A percentile compares a stretch with the other conserved stretches of the same genome.
These are phyloP conservation scores for Ictalurus furcatus DNA, from an alignment of 2,113 vertebrate species.

Conservation along the genomic window DNA sequence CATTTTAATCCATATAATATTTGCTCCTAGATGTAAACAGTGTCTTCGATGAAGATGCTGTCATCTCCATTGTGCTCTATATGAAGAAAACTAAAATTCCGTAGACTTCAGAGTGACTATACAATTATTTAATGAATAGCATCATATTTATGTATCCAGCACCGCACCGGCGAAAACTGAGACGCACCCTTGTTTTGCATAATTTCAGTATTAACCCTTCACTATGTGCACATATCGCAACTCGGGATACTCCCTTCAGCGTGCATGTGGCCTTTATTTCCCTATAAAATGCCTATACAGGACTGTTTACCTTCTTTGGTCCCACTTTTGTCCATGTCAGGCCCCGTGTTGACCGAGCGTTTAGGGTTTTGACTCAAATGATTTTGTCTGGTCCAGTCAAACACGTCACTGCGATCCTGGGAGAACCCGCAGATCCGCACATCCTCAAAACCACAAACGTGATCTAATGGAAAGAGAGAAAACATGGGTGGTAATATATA, in stretches of 20 bases:
- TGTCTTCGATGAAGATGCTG: neutral
- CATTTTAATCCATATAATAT: neutral
- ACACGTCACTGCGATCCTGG: constrained; percentile 89
- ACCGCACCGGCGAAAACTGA: too few species aligned
- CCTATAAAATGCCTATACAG: too few species aligned
- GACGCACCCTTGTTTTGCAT: too few species aligned
- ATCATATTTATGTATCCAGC: neutral
- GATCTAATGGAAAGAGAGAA: constrained; percentile 67
- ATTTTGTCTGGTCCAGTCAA: constrained; percentile 97
- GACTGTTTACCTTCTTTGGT: constrained; percentile 82
- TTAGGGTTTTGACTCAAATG: constrained; percentile 91
- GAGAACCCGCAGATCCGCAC: constrained; percentile 91
- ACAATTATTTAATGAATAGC: neutral
- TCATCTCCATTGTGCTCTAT: neutral
- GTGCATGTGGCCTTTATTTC: neutral
- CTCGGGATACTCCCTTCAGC: neutral
- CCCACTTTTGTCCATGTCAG: constrained; percentile 88
- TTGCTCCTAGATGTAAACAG: neutral
- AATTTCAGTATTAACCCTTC: neutral
- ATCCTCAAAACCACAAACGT: constrained; percentile 92
- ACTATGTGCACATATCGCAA: neutral
- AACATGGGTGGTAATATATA: neutral
- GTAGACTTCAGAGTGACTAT: neutral
- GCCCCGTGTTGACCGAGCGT: constrained; percentile 90
- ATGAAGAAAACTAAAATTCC: neutral